phyloP scores from a whole-genome alignment of 1,140 invertebrate genomes.

The Drosophila rhopaloa region DNA sequence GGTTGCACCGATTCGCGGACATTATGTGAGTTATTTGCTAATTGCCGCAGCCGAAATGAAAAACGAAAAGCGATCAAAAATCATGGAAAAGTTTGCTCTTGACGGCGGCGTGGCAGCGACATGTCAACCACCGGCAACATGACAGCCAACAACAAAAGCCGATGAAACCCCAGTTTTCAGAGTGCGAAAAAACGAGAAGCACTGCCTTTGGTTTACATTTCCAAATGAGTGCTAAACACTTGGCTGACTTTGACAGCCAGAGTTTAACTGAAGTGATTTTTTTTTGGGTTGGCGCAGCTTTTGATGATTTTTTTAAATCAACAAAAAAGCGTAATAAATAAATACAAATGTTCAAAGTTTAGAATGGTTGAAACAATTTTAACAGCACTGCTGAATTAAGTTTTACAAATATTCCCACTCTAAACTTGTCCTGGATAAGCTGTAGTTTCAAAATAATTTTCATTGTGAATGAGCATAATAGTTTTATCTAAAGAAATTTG shows the following conservation, averaged over 20 bases:
- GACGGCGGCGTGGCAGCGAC: conserved; percentile 27
- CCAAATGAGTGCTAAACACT: conserved; percentile 55
- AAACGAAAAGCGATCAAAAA: conserved; percentile 17
- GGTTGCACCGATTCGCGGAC: conserved; percentile 40
- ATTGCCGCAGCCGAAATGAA: conserved; percentile 52
- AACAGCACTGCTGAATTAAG: no score
- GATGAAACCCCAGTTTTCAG: conserved; percentile 27
- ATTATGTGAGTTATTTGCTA: conserved; percentile 71
- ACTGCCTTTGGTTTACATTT: conserved; percentile 49
- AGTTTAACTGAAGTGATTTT: conserved; percentile 17
- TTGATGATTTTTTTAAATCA: no score
- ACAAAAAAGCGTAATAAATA: no score
- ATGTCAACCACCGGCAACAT: conserved; percentile 46
- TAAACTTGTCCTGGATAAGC: no score
- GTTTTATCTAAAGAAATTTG: no score
- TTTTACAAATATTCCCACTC: no score
- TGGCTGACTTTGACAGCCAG: conserved; percentile 43
- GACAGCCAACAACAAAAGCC: conserved; percentile 38
- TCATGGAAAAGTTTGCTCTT: conserved; percentile 34
- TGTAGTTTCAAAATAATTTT: no score
- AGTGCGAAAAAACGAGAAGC: conserved; percentile 4
- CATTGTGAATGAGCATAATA: no score
- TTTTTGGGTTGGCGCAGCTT: background rate
- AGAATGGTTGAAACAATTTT: no score
- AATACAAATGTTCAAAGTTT: no score